Evolutionary conservation across 1,140 invertebrate genomes (phyloP), one percentile per base, ranked within the genome.

Genomic region (Oryctes rhinoceros): DNA sequence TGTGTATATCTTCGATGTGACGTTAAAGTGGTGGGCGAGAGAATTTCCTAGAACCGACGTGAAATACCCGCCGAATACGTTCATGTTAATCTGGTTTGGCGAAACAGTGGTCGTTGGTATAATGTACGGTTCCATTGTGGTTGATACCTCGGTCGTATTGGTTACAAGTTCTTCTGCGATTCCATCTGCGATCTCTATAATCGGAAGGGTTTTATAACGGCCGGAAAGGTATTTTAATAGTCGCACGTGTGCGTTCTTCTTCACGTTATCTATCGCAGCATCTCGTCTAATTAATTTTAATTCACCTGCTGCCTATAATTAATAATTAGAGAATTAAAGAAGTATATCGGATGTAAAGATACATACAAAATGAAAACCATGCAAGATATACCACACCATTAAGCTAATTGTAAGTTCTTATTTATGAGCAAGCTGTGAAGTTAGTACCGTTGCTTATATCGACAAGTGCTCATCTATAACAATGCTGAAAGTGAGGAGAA

Each of bases 161-260:
- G 65, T 4, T 35, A 13, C 5, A 6, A 62, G 7, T 13, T 7
- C 53, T 20, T 62, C 53, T 18, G 5, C 53, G 53, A 20, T 6
- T 10, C 24, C 18, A 10, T 24, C 18, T 24, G 30, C 24, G 30
- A 5, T 67, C 18, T 24, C 20, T 1, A 67, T 11, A 67, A 11
- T 4, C 7, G 65, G 65, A 11, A 67, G 3, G 4, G 65, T 5
- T 67, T 67, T 20, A 35, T 67, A 67, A 67, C 65, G 65, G 6
- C 65, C 65, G 3, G 65, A 67, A 24, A 67, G 20, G 18, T 67
- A 67, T 67, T 67, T 67, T 67, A 67, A 67, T 11, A 67, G 4
- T 0, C 65, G 15, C 18, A 67, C 65, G 6, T 67, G 65, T 20
- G 10, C 15, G 11, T 67, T 35, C 18, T 7, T 4, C 30, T 20